A percentile compares a stretch with the other conserved stretches of the same genome.
These are phyloP conservation scores for Danio tinwini DNA, from an alignment of 2,797 vertebrate genomes.

Conservation along the genomic window DNA sequence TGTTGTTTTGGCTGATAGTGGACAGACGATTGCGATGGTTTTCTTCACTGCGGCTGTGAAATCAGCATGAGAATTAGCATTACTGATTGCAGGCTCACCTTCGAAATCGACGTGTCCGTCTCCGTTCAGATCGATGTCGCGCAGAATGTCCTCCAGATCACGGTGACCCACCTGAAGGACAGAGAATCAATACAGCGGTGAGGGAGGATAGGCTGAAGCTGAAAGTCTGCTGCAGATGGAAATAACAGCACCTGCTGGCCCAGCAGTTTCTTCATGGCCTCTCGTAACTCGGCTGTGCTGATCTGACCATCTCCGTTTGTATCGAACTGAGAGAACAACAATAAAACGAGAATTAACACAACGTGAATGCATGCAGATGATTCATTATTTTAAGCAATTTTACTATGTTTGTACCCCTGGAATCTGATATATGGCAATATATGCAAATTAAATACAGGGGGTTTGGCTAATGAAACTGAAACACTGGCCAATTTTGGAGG, in stretches of 20 bases:
- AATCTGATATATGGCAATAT: too few species aligned
- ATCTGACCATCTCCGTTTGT: conserved; percentile 97
- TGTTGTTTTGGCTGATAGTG: background rate
- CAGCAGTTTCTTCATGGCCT: conserved; percentile 97
- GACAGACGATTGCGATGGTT: background rate
- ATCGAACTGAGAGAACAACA: conserved; percentile 85
- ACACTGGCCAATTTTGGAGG: too few species aligned
- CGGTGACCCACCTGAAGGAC: conserved; percentile 86
- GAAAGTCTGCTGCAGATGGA: conserved; percentile 19
- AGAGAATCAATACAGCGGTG: conserved; percentile 38
- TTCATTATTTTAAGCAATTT: too few species aligned
- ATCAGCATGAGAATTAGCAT: conserved; percentile 11
- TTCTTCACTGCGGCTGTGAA: background rate
- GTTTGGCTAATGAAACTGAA: too few species aligned
- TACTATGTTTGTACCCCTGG: too few species aligned
- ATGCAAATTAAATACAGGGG: too few species aligned
- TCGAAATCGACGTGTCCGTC: conserved; percentile 98
- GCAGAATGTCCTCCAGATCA: conserved; percentile 96
- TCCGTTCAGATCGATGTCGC: conserved; percentile 96
- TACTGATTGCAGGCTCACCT: conserved; percentile 78
- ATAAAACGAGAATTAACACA: background rate
- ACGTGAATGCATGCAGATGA: too few species aligned
- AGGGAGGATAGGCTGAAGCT: conserved; percentile 47
- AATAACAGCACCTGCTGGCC: conserved; percentile 85
- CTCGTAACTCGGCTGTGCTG: conserved; percentile 93